Base-by-base conservation (phyloP, 2,113 vertebrate genomes). In the Pelecanoides urinatrix region DNA sequence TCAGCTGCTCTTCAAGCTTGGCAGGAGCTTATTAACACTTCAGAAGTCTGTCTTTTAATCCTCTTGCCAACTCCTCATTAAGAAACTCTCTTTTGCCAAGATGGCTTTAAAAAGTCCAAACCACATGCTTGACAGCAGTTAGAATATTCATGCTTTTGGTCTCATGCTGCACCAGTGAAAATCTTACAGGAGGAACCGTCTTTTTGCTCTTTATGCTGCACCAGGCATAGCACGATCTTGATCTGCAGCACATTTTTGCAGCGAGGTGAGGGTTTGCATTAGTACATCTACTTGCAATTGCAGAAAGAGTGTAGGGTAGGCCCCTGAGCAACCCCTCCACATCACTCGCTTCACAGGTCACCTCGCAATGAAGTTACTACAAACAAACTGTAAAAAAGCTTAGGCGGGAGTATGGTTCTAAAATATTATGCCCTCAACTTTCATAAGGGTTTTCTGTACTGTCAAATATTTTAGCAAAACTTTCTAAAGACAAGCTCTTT, bases 11-110 rank as follows among this genome's bases (percentile, higher is more conserved):
- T 92, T 94, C 83, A 96, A 83, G 89, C 76, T 67, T 90, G 65
- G 73, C 63, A 71, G 68, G 72, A 94, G 89, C 72, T 91, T 79
- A 94, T 83, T 96, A 95, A 96, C 83, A 92, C 67, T 94, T 86
- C 89, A 92, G 59, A 96, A 96, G 89, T 38, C 83, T 92, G 75
- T 18, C 63, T 86, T 94, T 86, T 86, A 91, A 95, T 94, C 59
- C 11, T 59, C 72, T 79, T 92, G 92, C 95, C 94, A 97, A 16
- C 10, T 89, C 38, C 86, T 86, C 86, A 94, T 86, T 96, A 94
- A 84, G 88, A 86, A 92, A 89, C 32, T n/a, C 62, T 83, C 3
- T 6, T 92, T 76, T 91, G 91, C 95, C 94, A 92, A 94, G 62
- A 62, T n/a, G 22, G 17, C 71, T 88, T 94, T 14, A 86, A 83